Conservation (phyloP, 2,888 invertebrate genomes). For the Cheiracanthium punctorium region DNA sequence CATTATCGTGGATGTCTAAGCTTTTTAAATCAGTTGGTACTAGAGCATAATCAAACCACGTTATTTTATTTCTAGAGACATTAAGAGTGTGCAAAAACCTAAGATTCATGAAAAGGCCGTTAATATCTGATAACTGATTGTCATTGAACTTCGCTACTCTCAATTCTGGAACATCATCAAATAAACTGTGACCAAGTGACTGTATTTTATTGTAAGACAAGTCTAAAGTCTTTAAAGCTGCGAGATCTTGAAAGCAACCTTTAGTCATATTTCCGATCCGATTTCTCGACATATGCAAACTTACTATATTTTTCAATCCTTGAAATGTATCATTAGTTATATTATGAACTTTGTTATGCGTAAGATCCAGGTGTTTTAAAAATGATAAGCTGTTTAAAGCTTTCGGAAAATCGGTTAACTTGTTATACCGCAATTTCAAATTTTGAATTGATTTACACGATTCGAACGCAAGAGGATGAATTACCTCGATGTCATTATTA, state of each 20-base stretch:
- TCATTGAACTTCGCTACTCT: constrained; percentile 92
- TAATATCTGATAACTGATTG: constrained; percentile 88
- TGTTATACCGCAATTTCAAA: constrained; percentile 91
- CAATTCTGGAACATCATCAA: constrained; percentile 83
- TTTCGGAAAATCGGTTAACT: constrained; percentile 86
- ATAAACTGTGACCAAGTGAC: constrained; percentile 87
- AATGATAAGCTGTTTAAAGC: constrained; percentile 90
- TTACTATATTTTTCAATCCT: constrained; percentile 90
- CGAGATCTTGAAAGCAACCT: constrained; percentile 86
- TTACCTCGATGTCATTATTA: constrained; percentile 88
- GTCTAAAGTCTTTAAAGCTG: constrained; percentile 84
- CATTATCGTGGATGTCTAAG: constrained; percentile 92
- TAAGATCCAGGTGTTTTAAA: constrained; percentile 90
- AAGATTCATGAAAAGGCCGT: constrained; percentile 88
- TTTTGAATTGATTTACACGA: constrained; percentile 93
- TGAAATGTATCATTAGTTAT: constrained; percentile 89
- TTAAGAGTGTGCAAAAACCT: constrained; percentile 91
- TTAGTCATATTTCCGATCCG: constrained; percentile 87
- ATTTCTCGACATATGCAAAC: constrained; percentile 92
- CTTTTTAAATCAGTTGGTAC: constrained; percentile 90
- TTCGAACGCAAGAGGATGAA: constrained; percentile 90
- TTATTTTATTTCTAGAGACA: constrained; percentile 91
- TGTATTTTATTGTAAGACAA: constrained; percentile 89
- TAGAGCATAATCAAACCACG: constrained; percentile 91
- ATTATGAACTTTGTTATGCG: constrained; percentile 89